These are phyloP conservation scores for Heteromyza rotundicornis DNA, from an alignment of 2,888 invertebrate species.

Conservation along the genomic window DNA sequence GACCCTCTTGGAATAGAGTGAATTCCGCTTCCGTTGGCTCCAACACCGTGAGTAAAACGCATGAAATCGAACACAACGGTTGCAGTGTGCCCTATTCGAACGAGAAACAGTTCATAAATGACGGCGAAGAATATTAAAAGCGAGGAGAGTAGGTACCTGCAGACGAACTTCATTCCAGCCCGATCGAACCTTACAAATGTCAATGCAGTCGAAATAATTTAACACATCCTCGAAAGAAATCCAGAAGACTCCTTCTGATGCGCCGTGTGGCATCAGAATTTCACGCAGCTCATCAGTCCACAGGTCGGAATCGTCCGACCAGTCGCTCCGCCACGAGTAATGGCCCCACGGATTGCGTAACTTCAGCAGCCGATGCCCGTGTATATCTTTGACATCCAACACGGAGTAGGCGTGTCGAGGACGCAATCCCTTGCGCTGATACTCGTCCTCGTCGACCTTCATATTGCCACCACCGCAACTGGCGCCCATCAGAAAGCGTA, in stretches of 20 bases:
- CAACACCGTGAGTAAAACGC: constrained; percentile 86
- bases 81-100: constrained; percentile 74
- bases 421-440: constrained; percentile 86
- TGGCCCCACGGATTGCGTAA: constrained; percentile 98
- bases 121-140: not conserved
- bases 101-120: too few relatives aligned
- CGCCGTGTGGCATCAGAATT: constrained; percentile 79
- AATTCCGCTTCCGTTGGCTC: too few relatives aligned
- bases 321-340: constrained; percentile 97
- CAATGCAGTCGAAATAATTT: constrained; percentile 96
- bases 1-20: too few relatives aligned
- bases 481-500: constrained; percentile 96
- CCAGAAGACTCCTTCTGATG: constrained; percentile 95
- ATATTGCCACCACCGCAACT: constrained; percentile 85
- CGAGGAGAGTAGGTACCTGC: constrained; percentile 50
- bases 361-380: constrained; percentile 79
- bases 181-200: constrained; percentile 92
- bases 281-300: constrained; percentile 77
- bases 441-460: constrained; percentile 89
- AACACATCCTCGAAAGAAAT: constrained; percentile 94
- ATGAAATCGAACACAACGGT: constrained; percentile 83
- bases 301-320: constrained; percentile 79
- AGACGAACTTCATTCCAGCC: constrained; percentile 94
- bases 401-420: constrained; percentile 97
- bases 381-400: constrained; percentile 84